These are phyloP conservation scores for Lates calcarifer DNA, from an alignment of 2,113 vertebrate species.

Conservation along the genomic window DNA sequence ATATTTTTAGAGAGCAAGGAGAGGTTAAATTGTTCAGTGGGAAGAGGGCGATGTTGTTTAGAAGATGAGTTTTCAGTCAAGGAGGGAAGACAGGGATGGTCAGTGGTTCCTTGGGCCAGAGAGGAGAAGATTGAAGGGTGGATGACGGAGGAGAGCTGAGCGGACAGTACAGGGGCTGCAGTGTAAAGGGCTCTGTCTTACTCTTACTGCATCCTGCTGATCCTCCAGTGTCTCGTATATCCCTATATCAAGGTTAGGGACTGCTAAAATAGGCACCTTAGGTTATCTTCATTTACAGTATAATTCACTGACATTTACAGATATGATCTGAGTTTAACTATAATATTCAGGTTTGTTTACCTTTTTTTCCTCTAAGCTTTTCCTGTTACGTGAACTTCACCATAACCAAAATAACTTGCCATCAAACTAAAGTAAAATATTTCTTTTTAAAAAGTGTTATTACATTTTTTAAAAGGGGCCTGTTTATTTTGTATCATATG, in stretches of 20 bases:
- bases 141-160: constrained; percentile 8
- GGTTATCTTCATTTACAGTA: not conserved
- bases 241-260: not conserved
- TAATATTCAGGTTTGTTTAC: not conserved
- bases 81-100: not conserved
- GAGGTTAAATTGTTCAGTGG: not conserved
- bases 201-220: not conserved
- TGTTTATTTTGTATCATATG: not conserved
- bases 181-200: not conserved
- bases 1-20: not conserved
- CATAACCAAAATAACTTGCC: not conserved
- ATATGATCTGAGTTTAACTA: not conserved
- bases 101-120: not conserved
- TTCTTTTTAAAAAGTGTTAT: not conserved
- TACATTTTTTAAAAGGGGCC: not conserved
- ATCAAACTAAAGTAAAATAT: not conserved
- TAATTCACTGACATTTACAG: not conserved
- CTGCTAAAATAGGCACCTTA: not conserved
- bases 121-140: not conserved
- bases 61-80: constrained; percentile 7
- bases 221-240: not conserved
- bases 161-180: not conserved
- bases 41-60: constrained; percentile 28
- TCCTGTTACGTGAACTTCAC: not conserved
- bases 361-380: not conserved